Evolutionary conservation across 2,113 vertebrate species (phyloP).

Genomic region (Tetrao urogallus): DNA sequence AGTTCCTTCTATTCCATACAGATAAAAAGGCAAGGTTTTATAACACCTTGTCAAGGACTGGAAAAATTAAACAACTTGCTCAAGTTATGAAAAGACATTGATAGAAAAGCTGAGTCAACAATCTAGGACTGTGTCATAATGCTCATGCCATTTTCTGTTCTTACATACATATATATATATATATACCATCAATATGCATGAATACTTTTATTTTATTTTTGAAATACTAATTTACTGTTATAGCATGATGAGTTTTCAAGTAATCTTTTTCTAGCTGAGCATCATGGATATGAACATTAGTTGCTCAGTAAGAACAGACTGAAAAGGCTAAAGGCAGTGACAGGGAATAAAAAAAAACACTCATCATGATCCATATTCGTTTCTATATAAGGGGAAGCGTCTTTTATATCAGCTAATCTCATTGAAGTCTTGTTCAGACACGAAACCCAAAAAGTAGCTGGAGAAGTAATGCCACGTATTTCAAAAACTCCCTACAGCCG

Average conservation of each 20-base stretch:
- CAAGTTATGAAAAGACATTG: not conserved
- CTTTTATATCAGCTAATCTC: conserved; percentile 36
- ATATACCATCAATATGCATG: not conserved
- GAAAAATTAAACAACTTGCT: not conserved
- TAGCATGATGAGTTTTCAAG: not conserved
- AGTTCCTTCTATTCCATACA: not conserved
- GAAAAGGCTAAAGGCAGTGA: conserved; percentile 40
- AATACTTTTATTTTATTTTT: not conserved
- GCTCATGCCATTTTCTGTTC: not conserved
- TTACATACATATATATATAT: not conserved
- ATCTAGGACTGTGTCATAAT: not conserved
- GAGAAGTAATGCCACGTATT: not conserved
- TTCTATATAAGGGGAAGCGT: not conserved
- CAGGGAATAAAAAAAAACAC: conserved; percentile 25
- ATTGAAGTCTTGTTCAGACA: conserved; percentile 43
- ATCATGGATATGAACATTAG: conserved; percentile 26
- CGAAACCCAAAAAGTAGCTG: not conserved
- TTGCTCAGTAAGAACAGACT: conserved; percentile 44
- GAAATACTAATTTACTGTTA: not conserved
- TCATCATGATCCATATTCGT: not conserved
- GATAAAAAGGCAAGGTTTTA: not conserved
- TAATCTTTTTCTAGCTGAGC: not conserved
- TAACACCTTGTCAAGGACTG: not conserved
- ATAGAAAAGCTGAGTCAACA: not conserved
- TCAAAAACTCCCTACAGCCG: conserved; percentile 53